A percentile compares a stretch with the other conserved stretches of the same genome.
These are phyloP conservation scores for Dendrolimus pini DNA, from an alignment of 2,888 invertebrate genomes.

Conservation along the genomic window DNA sequence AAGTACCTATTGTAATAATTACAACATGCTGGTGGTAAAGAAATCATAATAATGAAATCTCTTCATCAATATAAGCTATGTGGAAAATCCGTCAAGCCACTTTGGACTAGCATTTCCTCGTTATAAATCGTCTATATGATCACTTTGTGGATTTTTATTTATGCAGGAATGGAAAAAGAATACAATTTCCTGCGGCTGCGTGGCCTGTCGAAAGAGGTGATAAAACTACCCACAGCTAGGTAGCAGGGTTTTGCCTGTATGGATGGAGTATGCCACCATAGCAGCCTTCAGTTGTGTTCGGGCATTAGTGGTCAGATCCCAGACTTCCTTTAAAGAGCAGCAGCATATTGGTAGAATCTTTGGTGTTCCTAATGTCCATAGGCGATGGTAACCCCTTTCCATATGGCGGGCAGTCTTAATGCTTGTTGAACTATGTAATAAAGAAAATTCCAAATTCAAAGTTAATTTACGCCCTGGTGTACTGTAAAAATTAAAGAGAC, in stretches of 20 bases:
- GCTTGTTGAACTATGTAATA: neutral
- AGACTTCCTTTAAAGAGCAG: neutral
- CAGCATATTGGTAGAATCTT: neutral
- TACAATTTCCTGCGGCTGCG: neutral
- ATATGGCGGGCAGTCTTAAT: neutral
- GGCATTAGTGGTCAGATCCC: neutral
- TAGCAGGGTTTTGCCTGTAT: neutral
- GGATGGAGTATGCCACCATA: neutral
- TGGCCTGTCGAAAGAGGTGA: neutral
- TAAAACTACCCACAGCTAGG: neutral
- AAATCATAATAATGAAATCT: too few relatives aligned
- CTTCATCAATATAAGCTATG: too few relatives aligned
- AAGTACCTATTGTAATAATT: too few relatives aligned
- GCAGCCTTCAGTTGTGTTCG: neutral
- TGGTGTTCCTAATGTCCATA: neutral
- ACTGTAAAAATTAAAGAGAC: too few relatives aligned
- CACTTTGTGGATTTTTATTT: neutral
- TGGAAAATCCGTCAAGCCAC: too few relatives aligned
- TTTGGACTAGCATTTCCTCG: too few relatives aligned
- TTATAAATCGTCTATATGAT: too few relatives aligned
- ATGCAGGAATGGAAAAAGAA: neutral
- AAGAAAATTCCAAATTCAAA: neutral
- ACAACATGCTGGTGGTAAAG: too few relatives aligned
- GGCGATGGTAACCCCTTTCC: neutral
- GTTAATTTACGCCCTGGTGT: too few relatives aligned